A percentile compares a stretch with the other conserved stretches of the same genome.
phyloP scores from a whole-genome alignment of 2,888 invertebrate genomes.

The Papilio gigon region DNA sequence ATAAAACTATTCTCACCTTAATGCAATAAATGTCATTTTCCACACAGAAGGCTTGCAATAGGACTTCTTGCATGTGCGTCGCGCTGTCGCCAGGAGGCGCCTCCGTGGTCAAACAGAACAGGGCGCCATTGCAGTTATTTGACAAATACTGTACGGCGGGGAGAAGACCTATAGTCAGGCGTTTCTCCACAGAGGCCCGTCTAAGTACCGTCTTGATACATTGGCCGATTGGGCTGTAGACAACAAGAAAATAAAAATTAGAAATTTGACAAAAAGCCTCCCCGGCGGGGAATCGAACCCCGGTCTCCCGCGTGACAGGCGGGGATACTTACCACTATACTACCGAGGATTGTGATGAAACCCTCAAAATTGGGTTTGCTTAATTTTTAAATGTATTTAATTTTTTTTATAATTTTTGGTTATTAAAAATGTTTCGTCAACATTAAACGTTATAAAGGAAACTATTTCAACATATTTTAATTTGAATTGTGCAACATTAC shows the following conservation, averaged over 20 bases:
- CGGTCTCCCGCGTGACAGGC: constrained; percentile 84
- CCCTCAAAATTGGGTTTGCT: neutral
- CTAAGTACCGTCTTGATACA: constrained; percentile 81
- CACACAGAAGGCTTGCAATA: constrained; percentile 89
- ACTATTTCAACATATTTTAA: constrained; percentile 24
- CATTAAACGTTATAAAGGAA: neutral
- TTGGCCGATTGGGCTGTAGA: constrained; percentile 76
- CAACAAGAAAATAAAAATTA: constrained; percentile 46
- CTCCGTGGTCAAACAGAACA: constrained; percentile 87
- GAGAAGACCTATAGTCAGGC: constrained; percentile 84
- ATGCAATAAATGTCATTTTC: constrained; percentile 90
- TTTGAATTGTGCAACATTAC: constrained; percentile 25
- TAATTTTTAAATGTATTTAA: neutral
- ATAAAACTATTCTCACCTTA: constrained; percentile 77
- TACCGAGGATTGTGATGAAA: constrained; percentile 68
- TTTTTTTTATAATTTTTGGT: neutral
- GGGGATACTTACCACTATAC: constrained; percentile 83
- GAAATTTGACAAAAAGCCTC: constrained; percentile 20
- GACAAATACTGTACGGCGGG: constrained; percentile 84
- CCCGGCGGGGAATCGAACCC: constrained; percentile 82
- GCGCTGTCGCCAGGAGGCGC: constrained; percentile 87
- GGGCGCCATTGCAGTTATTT: constrained; percentile 82
- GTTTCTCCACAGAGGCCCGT: constrained; percentile 79
- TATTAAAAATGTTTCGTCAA: too few relatives aligned
- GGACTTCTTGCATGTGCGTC: constrained; percentile 89